Percentiles rank a stretch among this genome's conserved stretches.
These are phyloP conservation scores for zebrafish (Danio rerio) DNA, from an alignment of 2,113 vertebrate species.

Conservation along the genomic window GRCz12tu NC_133189.1:8389501-8390000, in stretches of 20 bases:
- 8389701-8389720: slow-evolving; percentile 43
- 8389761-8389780: neutral
- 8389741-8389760: slow-evolving; percentile 24
- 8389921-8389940: neutral
- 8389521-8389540: too few relatives aligned
- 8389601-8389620: slow-evolving; percentile 39
- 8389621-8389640: slow-evolving; percentile 57
- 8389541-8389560: too few relatives aligned
- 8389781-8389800: neutral
- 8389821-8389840: slow-evolving; percentile 19
- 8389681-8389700: slow-evolving; percentile 50
- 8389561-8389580: neutral
- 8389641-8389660: slow-evolving; percentile 48
- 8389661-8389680: slow-evolving; percentile 46
- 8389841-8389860: neutral
- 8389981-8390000: too few relatives aligned
- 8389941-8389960: neutral
- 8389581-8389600: slow-evolving; percentile 25
- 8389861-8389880: neutral
- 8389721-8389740: slow-evolving; percentile 37
- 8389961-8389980: neutral
- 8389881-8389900: neutral
- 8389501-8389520: too few relatives aligned
- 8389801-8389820: neutral
- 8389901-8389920: neutral